A percentile compares a stretch with the other conserved stretches of the same genome.
phyloP scores from a whole-genome alignment of 2,113 vertebrate species.

The Dipodomys stephensi region DNA sequence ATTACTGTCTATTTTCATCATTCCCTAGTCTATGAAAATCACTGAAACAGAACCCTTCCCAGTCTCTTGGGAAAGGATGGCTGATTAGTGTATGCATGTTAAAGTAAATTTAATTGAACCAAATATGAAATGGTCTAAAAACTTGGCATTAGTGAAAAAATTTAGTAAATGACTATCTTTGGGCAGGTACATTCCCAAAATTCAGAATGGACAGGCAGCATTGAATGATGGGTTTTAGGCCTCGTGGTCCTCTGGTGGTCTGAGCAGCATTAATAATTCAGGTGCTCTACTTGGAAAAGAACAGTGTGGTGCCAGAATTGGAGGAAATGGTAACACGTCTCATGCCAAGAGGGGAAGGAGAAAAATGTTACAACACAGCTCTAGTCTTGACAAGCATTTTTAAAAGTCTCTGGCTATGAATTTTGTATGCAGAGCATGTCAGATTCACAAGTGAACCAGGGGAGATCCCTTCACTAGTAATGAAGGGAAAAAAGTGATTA shows the following conservation, averaged over 20 bases:
- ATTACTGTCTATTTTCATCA: background rate
- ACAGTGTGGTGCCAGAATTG: background rate
- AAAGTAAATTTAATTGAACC: conserved; percentile 32
- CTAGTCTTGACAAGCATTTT: conserved; percentile 63
- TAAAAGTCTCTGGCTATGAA: conserved; percentile 55
- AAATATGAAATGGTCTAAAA: conserved; percentile 1
- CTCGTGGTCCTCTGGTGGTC: background rate
- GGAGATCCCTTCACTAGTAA: conserved; percentile 71
- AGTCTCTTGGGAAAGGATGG: background rate
- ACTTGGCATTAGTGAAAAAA: background rate
- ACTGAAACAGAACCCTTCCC: background rate
- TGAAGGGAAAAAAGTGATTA: conserved; percentile 75
- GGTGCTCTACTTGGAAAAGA: background rate
- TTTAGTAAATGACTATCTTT: background rate
- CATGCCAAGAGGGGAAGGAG: background rate
- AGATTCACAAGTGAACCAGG: conserved; percentile 79
- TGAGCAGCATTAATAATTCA: conserved; percentile 66
- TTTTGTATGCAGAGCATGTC: conserved; percentile 79
- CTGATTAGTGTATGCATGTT: conserved; percentile 6
- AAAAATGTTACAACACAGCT: conserved; percentile 46
- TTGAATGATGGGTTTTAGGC: background rate
- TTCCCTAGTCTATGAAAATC: background rate
- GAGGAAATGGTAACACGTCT: conserved; percentile 53
- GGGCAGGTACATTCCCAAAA: background rate
- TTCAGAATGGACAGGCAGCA: background rate